A percentile compares a stretch with the other conserved stretches of the same genome.
phyloP scores from a whole-genome alignment of 2,888 invertebrate species.

The Diarsia mendica region DNA sequence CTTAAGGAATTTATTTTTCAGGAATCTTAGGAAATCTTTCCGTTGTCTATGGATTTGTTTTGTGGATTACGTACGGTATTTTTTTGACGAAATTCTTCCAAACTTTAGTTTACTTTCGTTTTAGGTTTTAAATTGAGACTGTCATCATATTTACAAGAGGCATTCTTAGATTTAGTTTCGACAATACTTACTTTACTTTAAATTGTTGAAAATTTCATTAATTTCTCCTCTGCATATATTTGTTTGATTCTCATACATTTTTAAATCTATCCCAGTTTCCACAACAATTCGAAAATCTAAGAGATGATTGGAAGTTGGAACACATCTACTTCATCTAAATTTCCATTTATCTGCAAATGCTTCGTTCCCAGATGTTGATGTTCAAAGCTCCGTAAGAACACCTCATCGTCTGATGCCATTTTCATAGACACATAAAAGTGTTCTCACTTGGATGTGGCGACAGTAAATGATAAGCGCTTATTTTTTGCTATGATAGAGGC shows the following conservation, averaged over 20 bases:
- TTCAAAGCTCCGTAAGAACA: neutral
- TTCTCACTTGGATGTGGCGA: too few species aligned
- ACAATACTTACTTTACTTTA: neutral
- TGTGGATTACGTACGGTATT: slow-evolving; percentile 17
- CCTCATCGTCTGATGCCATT: neutral
- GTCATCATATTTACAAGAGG: neutral
- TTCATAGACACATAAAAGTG: too few species aligned
- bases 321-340: neutral
- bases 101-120: neutral
- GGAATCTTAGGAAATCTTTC: slow-evolving; percentile 42
- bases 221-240: neutral
- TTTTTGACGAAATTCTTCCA: neutral
- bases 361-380: neutral
- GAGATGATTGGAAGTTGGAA: slow-evolving; percentile 8
- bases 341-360: neutral
- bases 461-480: too few species aligned
- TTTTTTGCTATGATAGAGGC: neutral
- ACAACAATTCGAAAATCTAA: slow-evolving; percentile 16
- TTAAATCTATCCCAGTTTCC: slow-evolving; percentile 6
- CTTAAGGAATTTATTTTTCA: slow-evolving; percentile 51
- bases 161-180: neutral
- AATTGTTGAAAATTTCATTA: neutral
- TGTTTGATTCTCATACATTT: neutral
- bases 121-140: neutral
- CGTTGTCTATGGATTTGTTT: slow-evolving; percentile 38